Base-by-base conservation (phyloP, 2,888 invertebrate genomes). In the Onchidella celtica region DNA sequence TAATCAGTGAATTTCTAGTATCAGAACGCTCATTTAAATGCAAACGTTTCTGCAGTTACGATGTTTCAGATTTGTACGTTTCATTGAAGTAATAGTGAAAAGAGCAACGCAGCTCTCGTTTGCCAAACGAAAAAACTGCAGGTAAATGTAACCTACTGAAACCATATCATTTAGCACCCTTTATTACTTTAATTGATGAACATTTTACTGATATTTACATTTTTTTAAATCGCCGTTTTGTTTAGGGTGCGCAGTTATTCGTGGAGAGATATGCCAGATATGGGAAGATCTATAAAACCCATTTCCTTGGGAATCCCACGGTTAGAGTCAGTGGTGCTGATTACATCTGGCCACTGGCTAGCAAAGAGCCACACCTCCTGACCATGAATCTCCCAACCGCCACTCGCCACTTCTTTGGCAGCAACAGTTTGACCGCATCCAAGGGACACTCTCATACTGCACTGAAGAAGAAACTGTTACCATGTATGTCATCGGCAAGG, bases 251-350 rank as follows among this genome's bases (percentile, higher is more conserved):
- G 2, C 65, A 24, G 1, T 76, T 76, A 29, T 76, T 76, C 27
- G 47, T 47, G 47, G 75, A 76, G 21, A 59, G 65, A 2, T 38
- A 40, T 40, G 40, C 32, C 63, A 83, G 84, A 38, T 89, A 89
- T 82, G 92, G 92, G 24, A 75, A 82, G 4, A 86, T 92, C 21
- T 92, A 89, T 85, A 91, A 90, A 85, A 92, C 91, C 1, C 92
- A 92, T 80, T 47, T 92, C 0, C 75, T 92, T 6, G 91, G 91
- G 11, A 83, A 83, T 11, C 91, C 92, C 6, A 91, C 89, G 0
- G 86, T 92, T 17, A 85, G 90, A 6, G 87, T 92, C 29, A 84
- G 87, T 0, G 90, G 91, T 1, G 89, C 89, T 21, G 86, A 89
- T 2, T 87, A 91, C 81, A 85, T 92, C 17, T 82, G 86, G 17